phyloP scores from a whole-genome alignment of 2,797 vertebrate genomes.

The Esox lucius region DNA sequence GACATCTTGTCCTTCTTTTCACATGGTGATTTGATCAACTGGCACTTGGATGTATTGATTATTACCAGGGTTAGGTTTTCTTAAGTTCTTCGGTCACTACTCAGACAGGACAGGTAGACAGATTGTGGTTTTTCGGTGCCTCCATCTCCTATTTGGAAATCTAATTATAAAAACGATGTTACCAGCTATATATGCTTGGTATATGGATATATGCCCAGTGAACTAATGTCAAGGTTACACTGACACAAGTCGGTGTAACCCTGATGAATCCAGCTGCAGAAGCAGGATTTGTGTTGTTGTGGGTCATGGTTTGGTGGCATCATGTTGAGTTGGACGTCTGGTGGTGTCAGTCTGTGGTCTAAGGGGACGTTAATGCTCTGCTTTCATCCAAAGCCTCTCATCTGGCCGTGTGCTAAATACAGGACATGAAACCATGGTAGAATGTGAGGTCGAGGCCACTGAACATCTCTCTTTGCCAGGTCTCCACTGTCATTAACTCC shows the following conservation, averaged over 20 bases:
- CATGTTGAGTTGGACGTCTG: neutral
- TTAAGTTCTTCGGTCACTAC: neutral
- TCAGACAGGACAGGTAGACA: neutral
- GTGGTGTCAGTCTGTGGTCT: neutral
- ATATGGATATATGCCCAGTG: neutral
- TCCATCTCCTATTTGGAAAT: neutral
- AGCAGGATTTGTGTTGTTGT: neutral
- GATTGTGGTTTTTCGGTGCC: neutral
- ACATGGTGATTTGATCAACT: slow-evolving; percentile 34
- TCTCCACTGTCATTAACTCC: too few relatives aligned
- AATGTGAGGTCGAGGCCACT: neutral
- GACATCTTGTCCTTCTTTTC: slow-evolving; percentile 12
- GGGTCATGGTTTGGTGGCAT: neutral
- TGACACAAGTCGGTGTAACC: neutral
- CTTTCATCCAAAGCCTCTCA: neutral
- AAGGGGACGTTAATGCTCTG: neutral
- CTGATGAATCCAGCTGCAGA: neutral
- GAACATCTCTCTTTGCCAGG: neutral
- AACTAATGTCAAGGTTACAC: neutral
- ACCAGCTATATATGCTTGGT: neutral
- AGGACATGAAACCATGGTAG: neutral
- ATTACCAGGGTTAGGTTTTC: slow-evolving; percentile 5
- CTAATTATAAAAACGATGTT: neutral
- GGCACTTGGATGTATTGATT: slow-evolving; percentile 35
- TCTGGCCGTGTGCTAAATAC: neutral